These are phyloP conservation scores for Allolobophora icterica DNA, from an alignment of 2,888 invertebrate species.

Conservation along the genomic window DNA sequence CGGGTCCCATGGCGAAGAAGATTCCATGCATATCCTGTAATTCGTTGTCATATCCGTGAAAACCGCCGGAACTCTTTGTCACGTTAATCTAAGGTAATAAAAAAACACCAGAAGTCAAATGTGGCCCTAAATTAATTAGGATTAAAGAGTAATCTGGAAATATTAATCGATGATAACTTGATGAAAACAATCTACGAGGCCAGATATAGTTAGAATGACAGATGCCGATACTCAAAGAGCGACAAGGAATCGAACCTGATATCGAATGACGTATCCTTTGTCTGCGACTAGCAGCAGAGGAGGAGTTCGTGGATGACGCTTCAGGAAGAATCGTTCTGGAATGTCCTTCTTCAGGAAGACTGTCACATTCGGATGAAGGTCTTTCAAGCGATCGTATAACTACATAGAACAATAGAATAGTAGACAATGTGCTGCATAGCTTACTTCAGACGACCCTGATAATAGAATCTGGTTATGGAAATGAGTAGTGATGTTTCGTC, in stretches of 20 bases:
- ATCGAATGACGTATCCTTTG: slow-evolving; percentile 47
- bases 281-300: slow-evolving; percentile 54
- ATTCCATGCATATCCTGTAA: slow-evolving; percentile 54
- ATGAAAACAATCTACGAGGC: neutral
- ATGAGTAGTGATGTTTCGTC: too few relatives aligned
- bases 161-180: neutral
- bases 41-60: slow-evolving; percentile 55
- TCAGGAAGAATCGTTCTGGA: slow-evolving; percentile 54
- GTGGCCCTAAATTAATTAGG: neutral
- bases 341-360: slow-evolving; percentile 54
- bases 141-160: neutral
- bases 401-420: neutral
- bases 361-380: slow-evolving; percentile 45
- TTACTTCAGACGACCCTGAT: too few relatives aligned
- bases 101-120: neutral
- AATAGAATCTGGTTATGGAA: too few relatives aligned
- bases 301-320: slow-evolving; percentile 51
- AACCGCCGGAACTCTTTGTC: neutral
- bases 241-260: neutral
- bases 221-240: neutral
- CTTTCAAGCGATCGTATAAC: slow-evolving; percentile 35
- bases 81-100: neutral
- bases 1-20: slow-evolving; percentile 56
- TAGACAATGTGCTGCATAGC: too few relatives aligned
- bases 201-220: neutral